A percentile compares a stretch with the other conserved stretches of the same genome.
Evolutionary conservation across 2,888 invertebrate species (phyloP).

Genomic region (Zhuqinia jingwanae): DNA sequence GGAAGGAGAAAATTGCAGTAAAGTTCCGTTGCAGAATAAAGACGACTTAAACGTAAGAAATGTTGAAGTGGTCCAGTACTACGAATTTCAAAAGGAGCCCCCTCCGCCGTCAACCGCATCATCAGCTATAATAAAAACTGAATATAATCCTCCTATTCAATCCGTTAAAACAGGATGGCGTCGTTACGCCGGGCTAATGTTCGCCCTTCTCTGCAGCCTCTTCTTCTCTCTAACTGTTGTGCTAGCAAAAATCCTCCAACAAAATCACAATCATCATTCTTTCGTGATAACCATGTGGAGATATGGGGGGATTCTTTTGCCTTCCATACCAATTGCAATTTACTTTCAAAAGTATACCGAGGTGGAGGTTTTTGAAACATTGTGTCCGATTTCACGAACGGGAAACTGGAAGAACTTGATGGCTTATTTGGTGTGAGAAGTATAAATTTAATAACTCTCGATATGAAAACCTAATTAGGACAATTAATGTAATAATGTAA

Average conservation of each 20-base stretch:
- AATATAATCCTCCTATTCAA: too few relatives aligned
- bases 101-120: not conserved
- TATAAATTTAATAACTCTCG: too few relatives aligned
- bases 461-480: too few relatives aligned
- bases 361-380: constrained; percentile 58
- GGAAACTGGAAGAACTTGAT: constrained; percentile 55
- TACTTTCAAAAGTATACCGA: constrained; percentile 36
- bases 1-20: too few relatives aligned
- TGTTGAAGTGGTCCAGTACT: too few relatives aligned
- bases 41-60: too few relatives aligned
- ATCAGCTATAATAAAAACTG: too few relatives aligned
- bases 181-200: constrained; percentile 41
- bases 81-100: constrained; percentile 1
- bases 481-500: not conserved
- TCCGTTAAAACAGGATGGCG: constrained; percentile 41
- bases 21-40: too few relatives aligned
- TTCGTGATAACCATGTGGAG: constrained; percentile 59
- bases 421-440: constrained; percentile 48
- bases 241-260: constrained; percentile 40
- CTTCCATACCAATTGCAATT: constrained; percentile 46
- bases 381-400: constrained; percentile 53
- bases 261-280: constrained; percentile 41
- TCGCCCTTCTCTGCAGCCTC: constrained; percentile 51
- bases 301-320: constrained; percentile 51
- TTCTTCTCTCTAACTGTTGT: constrained; percentile 52